Conservation (phyloP, 2,113 vertebrate species). For the Dryoscopus gambensis region DNA sequence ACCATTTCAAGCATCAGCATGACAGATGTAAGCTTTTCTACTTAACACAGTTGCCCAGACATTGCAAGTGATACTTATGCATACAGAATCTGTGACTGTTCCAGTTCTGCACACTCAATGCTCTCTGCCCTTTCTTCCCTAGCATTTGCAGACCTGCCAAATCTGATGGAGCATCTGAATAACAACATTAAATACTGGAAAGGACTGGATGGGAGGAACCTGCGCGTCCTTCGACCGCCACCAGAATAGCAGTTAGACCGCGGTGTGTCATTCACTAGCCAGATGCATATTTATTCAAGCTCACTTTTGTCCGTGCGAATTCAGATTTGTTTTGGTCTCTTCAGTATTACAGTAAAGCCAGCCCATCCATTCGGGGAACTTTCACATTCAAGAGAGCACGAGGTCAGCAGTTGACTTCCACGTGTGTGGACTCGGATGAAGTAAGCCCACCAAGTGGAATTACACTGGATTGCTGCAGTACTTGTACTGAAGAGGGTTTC, state of each 20-base stretch:
- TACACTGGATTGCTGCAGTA: slow-evolving; percentile 61
- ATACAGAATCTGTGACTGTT: neutral
- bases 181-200: slow-evolving; percentile 99
- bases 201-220: slow-evolving; percentile 85
- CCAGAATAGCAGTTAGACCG: slow-evolving; percentile 73
- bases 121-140: neutral
- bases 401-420: slow-evolving; percentile 23
- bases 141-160: slow-evolving; percentile 95
- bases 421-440: neutral
- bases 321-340: slow-evolving; percentile 56
- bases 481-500: slow-evolving; percentile 35
- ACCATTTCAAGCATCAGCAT: neutral
- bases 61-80: neutral
- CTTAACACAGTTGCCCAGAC: neutral
- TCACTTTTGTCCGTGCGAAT: slow-evolving; percentile 19
- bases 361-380: slow-evolving; percentile 33
- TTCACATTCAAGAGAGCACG: neutral
- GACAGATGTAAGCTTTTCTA: neutral
- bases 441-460: slow-evolving; percentile 27
- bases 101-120: neutral
- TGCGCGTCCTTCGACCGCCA: slow-evolving; percentile 86
- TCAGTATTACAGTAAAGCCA: slow-evolving; percentile 62
- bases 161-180: slow-evolving; percentile 94
- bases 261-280: neutral
- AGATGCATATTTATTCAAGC: neutral